phyloP scores from a whole-genome alignment of 2,888 invertebrate species.

The Masnerella sp. region DNA sequence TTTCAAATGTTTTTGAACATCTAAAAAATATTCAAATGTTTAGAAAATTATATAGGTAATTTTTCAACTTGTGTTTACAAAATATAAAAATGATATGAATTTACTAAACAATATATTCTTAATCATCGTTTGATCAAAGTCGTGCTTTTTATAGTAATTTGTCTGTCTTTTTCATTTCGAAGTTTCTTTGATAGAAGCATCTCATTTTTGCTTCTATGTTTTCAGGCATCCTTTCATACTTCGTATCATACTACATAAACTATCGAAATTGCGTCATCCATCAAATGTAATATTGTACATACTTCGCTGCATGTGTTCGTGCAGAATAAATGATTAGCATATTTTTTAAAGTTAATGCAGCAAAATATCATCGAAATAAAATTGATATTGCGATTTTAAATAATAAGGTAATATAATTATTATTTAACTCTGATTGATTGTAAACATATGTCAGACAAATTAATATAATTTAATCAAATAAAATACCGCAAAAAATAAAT shows the following conservation, averaged over 20 bases:
- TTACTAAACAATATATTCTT: background rate
- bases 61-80: too few relatives aligned
- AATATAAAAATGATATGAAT: too few relatives aligned
- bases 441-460: too few relatives aligned
- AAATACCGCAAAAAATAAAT: too few relatives aligned
- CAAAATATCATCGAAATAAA: background rate
- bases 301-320: slow-evolving; percentile 26
- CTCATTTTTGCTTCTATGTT: slow-evolving; percentile 25
- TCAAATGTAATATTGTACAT: slow-evolving; percentile 42
- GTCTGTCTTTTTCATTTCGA: background rate
- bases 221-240: slow-evolving; percentile 20
- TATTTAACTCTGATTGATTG: too few relatives aligned
- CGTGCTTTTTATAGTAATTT: background rate
- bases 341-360: slow-evolving; percentile 9
- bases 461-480: too few relatives aligned
- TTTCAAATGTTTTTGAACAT: too few relatives aligned
- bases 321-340: slow-evolving; percentile 33
- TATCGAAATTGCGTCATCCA: slow-evolving; percentile 50
- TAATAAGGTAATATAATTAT: too few relatives aligned
- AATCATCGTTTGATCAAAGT: background rate
- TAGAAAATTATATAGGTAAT: too few relatives aligned
- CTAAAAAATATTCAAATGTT: too few relatives aligned
- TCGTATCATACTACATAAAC: slow-evolving; percentile 39
- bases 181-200: slow-evolving; percentile 11
- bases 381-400: too few relatives aligned